Evolutionary conservation across 92 coral and sea anemone species (phyloP), one percentile per base, ranked within the genome.

Genomic region (Parazoanthus atlanticus): DNA sequence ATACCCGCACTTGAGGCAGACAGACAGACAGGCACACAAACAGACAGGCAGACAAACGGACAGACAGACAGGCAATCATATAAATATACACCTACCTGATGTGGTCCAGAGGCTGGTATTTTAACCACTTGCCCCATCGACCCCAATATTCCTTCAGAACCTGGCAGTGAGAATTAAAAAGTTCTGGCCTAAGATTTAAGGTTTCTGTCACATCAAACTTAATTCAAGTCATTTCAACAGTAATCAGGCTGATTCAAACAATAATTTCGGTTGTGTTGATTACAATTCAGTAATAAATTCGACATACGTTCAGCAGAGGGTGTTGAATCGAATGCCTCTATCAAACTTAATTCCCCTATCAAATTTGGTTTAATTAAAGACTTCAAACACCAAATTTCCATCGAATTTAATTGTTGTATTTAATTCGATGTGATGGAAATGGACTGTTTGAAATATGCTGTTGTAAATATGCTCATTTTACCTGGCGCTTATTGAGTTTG

Each of bases 61-160:
- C 69, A 8, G 58, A 26, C 56, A 41, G 23, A 40, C 64, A 69
- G 0, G 5, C 21, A 34, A 32, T 6, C 5, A 74, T 25, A 74
- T 29, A 17, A 1, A 61, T 16, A 73, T 7, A n/a, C 33, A 38
- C 72, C 9, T 76, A 91, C 95, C 97, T 93, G 89, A 97, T 96
- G 89, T 97, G 99, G 71, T 97, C 98, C 65, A 97, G 90, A 11
- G 99, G 99, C 80, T 97, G 99, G 66, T 97, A 97, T 82, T 97
- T 97, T 56, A 89, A 88, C 99, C 99, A 97, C 74, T 90, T 93
- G 32, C 99, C 99, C 99, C 99, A 97, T 1, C 99, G 94, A 25
- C 94, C 99, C 99, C 99, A 97, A 92, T 95, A 95, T 82, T 97
- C 98, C 78, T 94, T 97, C 17, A 97, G 95, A 78, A 97, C 93